A percentile compares a stretch with the other conserved stretches of the same genome.
Evolutionary conservation across 2,113 vertebrate species (phyloP).

Genomic region (Pseudopodoces humilis): DNA sequence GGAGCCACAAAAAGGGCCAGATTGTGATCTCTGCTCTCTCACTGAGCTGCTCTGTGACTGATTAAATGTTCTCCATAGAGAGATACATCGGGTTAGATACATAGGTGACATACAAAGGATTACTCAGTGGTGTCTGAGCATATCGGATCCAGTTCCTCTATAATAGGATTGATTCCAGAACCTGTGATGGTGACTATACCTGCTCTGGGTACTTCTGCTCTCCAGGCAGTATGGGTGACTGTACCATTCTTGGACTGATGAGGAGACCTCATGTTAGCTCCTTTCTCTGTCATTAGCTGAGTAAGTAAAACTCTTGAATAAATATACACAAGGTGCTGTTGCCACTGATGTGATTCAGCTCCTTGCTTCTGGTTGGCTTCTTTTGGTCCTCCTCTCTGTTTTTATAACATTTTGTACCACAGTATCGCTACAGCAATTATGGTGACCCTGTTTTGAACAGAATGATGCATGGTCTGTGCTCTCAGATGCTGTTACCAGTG

Average conservation of each 20-base stretch:
- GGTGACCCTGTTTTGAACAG: not conserved
- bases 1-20: not conserved
- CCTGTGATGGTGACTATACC: not conserved
- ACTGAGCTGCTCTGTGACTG: not conserved
- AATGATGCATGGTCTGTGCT: not conserved
- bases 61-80: not conserved
- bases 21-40: constrained; percentile 34
- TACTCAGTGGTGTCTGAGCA: not conserved
- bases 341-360: constrained; percentile 1
- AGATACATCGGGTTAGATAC: not conserved
- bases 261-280: not conserved
- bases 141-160: not conserved
- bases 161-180: not conserved
- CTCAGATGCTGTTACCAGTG: not conserved
- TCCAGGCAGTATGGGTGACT: not conserved
- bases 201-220: not conserved
- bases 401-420: not conserved
- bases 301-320: not conserved
- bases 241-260: not conserved
- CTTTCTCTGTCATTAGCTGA: not conserved
- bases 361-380: not conserved
- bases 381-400: not conserved
- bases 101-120: not conserved
- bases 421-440: not conserved
- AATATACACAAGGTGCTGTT: not conserved